Percentiles rank a stretch among this genome's conserved stretches.
These are phyloP conservation scores for Pogonognathellus flavescens DNA, from an alignment of 1,140 invertebrate genomes.

Conservation along the genomic window DNA sequence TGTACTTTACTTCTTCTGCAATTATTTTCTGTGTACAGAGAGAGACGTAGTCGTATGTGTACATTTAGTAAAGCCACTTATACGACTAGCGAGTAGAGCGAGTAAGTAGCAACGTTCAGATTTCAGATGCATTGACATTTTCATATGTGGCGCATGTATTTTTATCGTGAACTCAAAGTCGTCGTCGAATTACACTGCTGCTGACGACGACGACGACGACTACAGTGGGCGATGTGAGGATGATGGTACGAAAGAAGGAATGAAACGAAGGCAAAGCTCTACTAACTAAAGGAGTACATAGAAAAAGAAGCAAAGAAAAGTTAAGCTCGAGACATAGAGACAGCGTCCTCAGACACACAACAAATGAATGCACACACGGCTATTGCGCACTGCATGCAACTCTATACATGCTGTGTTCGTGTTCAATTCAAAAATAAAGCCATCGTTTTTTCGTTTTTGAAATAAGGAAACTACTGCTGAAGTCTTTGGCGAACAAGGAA, in stretches of 20 bases:
- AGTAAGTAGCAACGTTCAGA: not conserved
- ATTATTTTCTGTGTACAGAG: too few species aligned
- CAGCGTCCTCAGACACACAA: slow-evolving; percentile 13
- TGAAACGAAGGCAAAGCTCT: too few species aligned
- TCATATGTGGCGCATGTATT: slow-evolving; percentile 49
- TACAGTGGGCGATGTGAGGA: too few species aligned
- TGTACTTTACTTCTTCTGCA: too few species aligned
- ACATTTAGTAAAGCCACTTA: too few species aligned
- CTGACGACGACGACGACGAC: not conserved
- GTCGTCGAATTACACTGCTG: not conserved
- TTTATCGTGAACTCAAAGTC: slow-evolving; percentile 41
- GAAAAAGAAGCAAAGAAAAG: too few species aligned
- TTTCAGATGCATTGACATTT: slow-evolving; percentile 35
- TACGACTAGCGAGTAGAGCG: too few species aligned
- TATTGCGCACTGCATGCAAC: slow-evolving; percentile 15
- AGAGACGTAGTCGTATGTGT: too few species aligned
- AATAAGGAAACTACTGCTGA: not conserved
- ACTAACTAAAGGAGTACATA: too few species aligned
- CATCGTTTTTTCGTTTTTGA: slow-evolving; percentile 12
- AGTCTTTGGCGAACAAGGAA: not conserved
- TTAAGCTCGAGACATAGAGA: not conserved
- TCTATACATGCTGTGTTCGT: not conserved
- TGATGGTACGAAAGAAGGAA: too few species aligned
- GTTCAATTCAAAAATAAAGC: not conserved
- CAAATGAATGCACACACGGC: too few species aligned